Evolutionary conservation across 2,797 vertebrate genomes (phyloP), one percentile per base, ranked within the genome.

Genomic region (Acridotheres tristis): DNA sequence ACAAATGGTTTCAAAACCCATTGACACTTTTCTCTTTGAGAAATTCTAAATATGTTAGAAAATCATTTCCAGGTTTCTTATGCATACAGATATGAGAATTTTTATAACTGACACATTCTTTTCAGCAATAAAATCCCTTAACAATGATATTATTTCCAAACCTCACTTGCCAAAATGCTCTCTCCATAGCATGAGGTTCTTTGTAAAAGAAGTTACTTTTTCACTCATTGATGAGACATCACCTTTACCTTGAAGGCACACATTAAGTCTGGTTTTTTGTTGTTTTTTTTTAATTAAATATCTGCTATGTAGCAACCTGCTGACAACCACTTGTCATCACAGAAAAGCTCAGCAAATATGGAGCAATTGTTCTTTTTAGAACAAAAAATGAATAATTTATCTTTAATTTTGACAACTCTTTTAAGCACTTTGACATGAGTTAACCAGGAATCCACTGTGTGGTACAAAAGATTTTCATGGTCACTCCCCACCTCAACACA

Each of bases 381-480:
- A 82, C 29, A 76, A 76, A 63, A 59, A 82, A 57, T 32, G 2
- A 2, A 0, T 40, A 43, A n/a, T 1, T 63, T 5, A 7, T 27
- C 47, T 88, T 91, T 63, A 83, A 71, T 88, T 90, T 57, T 80
- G 30, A 61, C 23, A 61, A 30, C 11, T 63, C 32, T 53, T 69
- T 73, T 59, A 63, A 77, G 11, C 10, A 21, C 15, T 67, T 69
- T 36, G 22, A n/a, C 0, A 0, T 42, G 36, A 62, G 12, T 36
- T 61, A 53, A 45, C 23, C 16, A 34, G 23, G 29, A 86, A 77
- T 42, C 7, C 20, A 13, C 20, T 29, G 3, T 11, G 23, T 29
- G 26, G 3, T 69, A 36, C 22, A 25, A 19, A 91, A 74, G 25
- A 48, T 83, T 50, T 90, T 67, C 14, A 7, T 1, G 1, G 18